Conservation (phyloP, 2,797 vertebrate genomes). For the Girardinus metallicus region DNA sequence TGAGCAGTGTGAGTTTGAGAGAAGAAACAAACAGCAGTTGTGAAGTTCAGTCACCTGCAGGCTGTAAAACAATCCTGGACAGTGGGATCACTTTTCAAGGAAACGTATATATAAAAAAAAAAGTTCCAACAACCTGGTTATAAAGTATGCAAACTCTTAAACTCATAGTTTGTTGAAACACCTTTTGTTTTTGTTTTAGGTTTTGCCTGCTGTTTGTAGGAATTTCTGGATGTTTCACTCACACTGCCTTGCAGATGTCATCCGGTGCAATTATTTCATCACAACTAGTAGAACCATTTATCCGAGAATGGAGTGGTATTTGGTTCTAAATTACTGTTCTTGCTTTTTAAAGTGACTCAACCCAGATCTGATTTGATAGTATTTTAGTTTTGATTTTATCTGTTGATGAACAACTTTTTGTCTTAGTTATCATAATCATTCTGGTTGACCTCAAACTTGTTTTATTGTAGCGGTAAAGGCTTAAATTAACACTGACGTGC, state of each 20-base stretch:
- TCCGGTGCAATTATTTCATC: background rate
- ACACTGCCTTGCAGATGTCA: background rate
- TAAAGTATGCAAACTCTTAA: background rate
- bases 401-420: background rate
- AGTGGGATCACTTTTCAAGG: too few relatives aligned
- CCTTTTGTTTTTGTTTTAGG: background rate
- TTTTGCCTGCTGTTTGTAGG: too few relatives aligned
- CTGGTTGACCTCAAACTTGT: too few relatives aligned
- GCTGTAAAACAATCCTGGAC: too few relatives aligned
- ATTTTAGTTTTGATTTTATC: background rate
- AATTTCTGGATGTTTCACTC: background rate
- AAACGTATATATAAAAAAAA: background rate
- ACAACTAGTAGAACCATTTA: background rate
- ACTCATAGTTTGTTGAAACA: background rate
- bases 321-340: background rate
- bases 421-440: too few relatives aligned
- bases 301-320: background rate
- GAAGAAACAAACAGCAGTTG: background rate
- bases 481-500: too few relatives aligned
- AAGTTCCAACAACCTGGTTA: background rate
- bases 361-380: background rate
- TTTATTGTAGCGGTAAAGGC: too few relatives aligned
- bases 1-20: too few relatives aligned
- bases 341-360: background rate
- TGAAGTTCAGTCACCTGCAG: too few relatives aligned